Conservation (phyloP, 2,113 vertebrate genomes). For the Myanophis thanlyinensis region DNA sequence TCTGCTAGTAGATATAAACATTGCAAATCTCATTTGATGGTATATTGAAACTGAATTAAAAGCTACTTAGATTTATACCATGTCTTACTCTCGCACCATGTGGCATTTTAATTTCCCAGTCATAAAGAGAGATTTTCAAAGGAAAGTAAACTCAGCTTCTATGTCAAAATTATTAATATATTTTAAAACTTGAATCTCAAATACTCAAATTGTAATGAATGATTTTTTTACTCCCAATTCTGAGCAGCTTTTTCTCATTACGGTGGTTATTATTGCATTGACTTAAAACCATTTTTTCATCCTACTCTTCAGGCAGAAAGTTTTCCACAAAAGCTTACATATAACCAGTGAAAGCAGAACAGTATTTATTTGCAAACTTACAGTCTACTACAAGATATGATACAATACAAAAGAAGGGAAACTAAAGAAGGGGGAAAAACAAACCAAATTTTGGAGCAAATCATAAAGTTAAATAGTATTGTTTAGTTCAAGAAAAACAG, state of each 20-base stretch:
- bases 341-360: not conserved
- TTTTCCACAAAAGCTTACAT: not conserved
- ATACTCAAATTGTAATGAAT: not conserved
- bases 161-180: slow-evolving; percentile 27
- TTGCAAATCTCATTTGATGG: slow-evolving; percentile 52
- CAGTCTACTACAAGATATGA: not conserved
- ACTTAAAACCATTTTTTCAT: not conserved
- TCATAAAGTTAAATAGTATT: not conserved
- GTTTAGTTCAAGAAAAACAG: not conserved
- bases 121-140: slow-evolving; percentile 23
- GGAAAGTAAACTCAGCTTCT: not conserved
- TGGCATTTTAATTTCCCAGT: slow-evolving; percentile 41
- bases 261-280: not conserved
- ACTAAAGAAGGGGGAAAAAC: not conserved
- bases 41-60: slow-evolving; percentile 58
- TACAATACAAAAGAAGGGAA: not conserved
- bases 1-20: slow-evolving; percentile 62
- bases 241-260: slow-evolving; percentile 23
- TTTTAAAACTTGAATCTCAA: slow-evolving; percentile 24
- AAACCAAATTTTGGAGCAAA: not conserved
- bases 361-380: not conserved
- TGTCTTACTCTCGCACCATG: not conserved
- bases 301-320: not conserved
- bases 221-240: not conserved
- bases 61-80: slow-evolving; percentile 26